Conservation (phyloP, 2,113 vertebrate genomes). For the Vombatus ursinus region DNA sequence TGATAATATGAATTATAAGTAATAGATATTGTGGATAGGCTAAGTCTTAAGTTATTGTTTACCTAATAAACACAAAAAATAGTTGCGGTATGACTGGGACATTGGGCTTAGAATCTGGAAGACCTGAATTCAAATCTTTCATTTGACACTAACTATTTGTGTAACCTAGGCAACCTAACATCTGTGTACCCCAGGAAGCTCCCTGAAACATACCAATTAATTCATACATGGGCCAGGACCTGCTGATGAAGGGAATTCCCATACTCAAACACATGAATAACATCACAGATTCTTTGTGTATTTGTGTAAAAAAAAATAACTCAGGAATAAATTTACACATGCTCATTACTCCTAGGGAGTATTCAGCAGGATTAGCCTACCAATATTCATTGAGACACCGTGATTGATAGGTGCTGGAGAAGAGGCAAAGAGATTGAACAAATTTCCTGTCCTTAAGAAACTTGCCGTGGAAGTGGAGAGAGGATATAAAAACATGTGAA, state of each 20-base stretch:
- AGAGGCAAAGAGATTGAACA: rapidly evolving
- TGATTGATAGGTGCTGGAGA: background rate
- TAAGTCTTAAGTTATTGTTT: constrained; percentile 40
- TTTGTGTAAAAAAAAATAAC: constrained; percentile 47
- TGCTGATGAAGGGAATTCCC: background rate
- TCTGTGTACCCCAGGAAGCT: background rate
- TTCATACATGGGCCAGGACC: background rate
- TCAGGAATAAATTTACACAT: constrained; percentile 46
- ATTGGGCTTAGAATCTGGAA: background rate
- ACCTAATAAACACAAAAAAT: constrained; percentile 33
- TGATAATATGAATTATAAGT: background rate
- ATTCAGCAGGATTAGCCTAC: constrained; percentile 24
- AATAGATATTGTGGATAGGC: constrained; percentile 27
- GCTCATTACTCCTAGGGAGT: constrained; percentile 17
- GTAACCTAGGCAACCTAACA: background rate
- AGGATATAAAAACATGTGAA: background rate
- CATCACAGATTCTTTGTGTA: background rate
- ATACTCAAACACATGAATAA: background rate
- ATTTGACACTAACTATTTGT: background rate
- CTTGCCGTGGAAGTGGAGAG: background rate
- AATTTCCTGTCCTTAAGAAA: background rate
- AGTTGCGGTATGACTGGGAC: background rate
- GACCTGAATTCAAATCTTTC: background rate
- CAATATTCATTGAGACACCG: background rate
- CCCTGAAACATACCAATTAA: background rate